These are phyloP conservation scores for Nymphalis urticae DNA, from an alignment of 2,888 invertebrate species.

Conservation along the genomic window DNA sequence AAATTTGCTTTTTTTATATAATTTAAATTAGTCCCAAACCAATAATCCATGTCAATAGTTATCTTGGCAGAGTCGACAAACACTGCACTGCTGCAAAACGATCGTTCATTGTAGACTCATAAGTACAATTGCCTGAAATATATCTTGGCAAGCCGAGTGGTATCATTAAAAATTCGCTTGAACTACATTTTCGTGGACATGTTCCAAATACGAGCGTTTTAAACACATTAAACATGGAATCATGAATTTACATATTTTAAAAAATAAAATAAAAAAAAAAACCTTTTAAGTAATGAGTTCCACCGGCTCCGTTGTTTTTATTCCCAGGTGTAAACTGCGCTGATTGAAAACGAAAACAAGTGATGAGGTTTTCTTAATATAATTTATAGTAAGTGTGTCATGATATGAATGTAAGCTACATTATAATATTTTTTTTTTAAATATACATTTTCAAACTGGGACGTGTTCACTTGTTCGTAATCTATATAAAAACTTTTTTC, in stretches of 20 bases:
- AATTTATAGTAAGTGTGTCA: constrained; percentile 33
- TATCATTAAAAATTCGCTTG: constrained; percentile 50
- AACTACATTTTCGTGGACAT: constrained; percentile 41
- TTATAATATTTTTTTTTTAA: too few species aligned
- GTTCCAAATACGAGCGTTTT: constrained; percentile 19
- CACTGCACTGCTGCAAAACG: constrained; percentile 34
- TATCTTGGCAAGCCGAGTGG: constrained; percentile 50
- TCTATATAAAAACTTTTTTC: too few species aligned
- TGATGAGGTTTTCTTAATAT: constrained; percentile 28
- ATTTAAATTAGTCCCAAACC: constrained; percentile 17
- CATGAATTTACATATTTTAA: constrained; percentile 27
- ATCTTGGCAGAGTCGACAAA: constrained; percentile 34
- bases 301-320: constrained; percentile 22
- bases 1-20: background rate
- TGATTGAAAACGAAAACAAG: constrained; percentile 36
- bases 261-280: constrained; percentile 25
- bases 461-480: too few species aligned
- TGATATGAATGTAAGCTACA: constrained; percentile 9
- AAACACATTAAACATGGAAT: constrained; percentile 13
- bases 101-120: constrained; percentile 39
- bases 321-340: constrained; percentile 25
- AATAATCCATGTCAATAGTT: constrained; percentile 26
- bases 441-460: too few species aligned
- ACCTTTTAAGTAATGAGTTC: constrained; percentile 37
- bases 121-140: constrained; percentile 45